These are phyloP conservation scores for Apantesis nais DNA, from an alignment of 2,888 invertebrate species.

Conservation along the genomic window DNA sequence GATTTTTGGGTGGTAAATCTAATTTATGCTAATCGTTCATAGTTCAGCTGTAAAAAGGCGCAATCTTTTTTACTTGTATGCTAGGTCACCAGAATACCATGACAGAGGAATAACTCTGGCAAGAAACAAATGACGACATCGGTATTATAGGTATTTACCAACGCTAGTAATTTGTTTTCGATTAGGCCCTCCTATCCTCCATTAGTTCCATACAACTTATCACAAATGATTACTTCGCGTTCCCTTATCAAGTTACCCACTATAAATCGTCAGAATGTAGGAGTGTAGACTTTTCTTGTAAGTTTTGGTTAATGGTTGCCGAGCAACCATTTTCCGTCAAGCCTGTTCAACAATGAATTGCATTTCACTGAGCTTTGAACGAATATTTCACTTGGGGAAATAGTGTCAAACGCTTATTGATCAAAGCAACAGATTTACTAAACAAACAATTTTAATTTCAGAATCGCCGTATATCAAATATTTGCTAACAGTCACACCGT, in stretches of 20 bases:
- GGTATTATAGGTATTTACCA: not conserved
- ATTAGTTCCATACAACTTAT: not conserved
- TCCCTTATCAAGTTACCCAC: not conserved
- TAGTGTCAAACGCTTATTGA: not conserved
- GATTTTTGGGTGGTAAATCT: too few relatives aligned
- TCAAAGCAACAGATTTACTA: not conserved
- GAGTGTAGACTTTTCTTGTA: not conserved
- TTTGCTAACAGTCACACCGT: not conserved
- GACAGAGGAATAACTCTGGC: not conserved
- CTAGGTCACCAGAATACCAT: not conserved
- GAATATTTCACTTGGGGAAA: not conserved
- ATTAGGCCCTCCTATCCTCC: not conserved
- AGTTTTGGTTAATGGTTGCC: constrained; percentile 10
- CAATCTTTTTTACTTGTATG: not conserved
- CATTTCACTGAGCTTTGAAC: not conserved
- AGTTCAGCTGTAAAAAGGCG: too few relatives aligned
- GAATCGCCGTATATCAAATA: not conserved
- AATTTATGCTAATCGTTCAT: too few relatives aligned
- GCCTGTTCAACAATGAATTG: not conserved
- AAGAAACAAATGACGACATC: not conserved
- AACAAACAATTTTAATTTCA: not conserved
- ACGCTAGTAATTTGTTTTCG: not conserved
- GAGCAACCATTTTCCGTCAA: not conserved
- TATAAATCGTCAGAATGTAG: not conserved
- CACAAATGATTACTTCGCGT: not conserved